Percentiles rank a stretch among this genome's conserved stretches.
These are phyloP conservation scores for Butorides virescens DNA, from an alignment of 2,113 vertebrate genomes.

Conservation along the genomic window DNA sequence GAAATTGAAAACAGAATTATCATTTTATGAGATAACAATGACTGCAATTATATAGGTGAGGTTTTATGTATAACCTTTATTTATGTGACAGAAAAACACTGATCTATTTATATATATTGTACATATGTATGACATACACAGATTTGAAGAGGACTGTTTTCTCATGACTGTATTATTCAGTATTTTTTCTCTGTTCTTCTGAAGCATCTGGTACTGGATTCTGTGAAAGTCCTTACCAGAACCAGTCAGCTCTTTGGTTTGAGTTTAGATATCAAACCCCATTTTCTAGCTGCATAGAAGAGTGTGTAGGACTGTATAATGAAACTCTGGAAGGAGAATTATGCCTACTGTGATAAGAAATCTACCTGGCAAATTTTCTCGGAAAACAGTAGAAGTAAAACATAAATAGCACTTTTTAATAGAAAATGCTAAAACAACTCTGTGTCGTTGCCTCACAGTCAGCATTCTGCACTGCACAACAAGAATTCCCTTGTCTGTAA, in stretches of 20 bases:
- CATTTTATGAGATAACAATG: background rate
- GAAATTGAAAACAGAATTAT: background rate
- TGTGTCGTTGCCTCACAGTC: background rate
- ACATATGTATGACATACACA: background rate
- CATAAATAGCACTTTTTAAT: background rate
- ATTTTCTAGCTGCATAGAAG: background rate
- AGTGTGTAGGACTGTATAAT: background rate
- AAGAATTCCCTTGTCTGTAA: background rate
- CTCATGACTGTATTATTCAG: background rate
- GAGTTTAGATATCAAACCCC: background rate
- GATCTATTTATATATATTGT: background rate
- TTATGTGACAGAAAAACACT: background rate
- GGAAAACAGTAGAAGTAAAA: background rate
- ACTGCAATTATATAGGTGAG: background rate
- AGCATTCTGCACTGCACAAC: background rate
- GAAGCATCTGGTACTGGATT: background rate
- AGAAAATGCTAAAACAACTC: background rate
- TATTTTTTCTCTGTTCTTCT: background rate
- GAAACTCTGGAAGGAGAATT: background rate
- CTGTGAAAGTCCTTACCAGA: background rate
- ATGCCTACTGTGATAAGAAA: background rate
- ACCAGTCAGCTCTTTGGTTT: background rate
- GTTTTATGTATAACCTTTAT: background rate
- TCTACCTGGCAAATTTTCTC: background rate
- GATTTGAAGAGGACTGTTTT: background rate